Evolutionary conservation across 2,113 vertebrate species (phyloP), one percentile per base, ranked within the genome.

Genomic region (Pachycephala philippinensis): DNA sequence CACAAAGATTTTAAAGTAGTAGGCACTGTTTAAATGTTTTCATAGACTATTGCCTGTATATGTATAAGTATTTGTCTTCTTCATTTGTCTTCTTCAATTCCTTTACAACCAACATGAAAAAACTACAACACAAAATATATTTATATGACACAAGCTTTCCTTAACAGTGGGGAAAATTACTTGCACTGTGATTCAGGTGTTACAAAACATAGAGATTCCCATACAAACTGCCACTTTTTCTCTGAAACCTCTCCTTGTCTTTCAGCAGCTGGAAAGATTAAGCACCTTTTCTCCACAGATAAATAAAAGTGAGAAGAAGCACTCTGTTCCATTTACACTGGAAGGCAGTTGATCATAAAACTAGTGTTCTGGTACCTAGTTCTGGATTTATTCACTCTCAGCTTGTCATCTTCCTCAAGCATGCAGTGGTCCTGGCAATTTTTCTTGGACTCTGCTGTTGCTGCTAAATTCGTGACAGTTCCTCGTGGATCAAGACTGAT

Each of bases 361-460:
- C 79, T 75, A 90, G 27, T 95, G 93, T 90, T 95, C 92, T 95
- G 88, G 35, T 93, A 86, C 76, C 79, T 75, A 56, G 28, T 90
- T 90, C 85, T 88, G 93, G 82, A 94, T 96, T 94, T 93, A 90
- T 95, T 97, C 84, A 94, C 90, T 93, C 66, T 59, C 59, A 68
- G 47, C 85, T 84, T 88, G 90, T 96, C 95, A 93, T 77, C 64
- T 91, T 91, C 47, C 27, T 74, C 85, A 44, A 33, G 33, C 39
- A 13, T 40, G 19, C 22, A 13, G 23, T 83, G 71, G 52, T 83
- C 40, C 56, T 57, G 57, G 85, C n/a, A 77, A 70, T 93, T 80
- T 79, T 87, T 92, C 82, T 83, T 87, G 42, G 39, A n/a, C n/a
- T 75, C 5, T 60, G 52, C 44, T 82, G 1, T 24, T 57, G 30